Evolutionary conservation across 1,140 invertebrate genomes (phyloP).

Genomic region (Alviniconcha marisindica): DNA sequence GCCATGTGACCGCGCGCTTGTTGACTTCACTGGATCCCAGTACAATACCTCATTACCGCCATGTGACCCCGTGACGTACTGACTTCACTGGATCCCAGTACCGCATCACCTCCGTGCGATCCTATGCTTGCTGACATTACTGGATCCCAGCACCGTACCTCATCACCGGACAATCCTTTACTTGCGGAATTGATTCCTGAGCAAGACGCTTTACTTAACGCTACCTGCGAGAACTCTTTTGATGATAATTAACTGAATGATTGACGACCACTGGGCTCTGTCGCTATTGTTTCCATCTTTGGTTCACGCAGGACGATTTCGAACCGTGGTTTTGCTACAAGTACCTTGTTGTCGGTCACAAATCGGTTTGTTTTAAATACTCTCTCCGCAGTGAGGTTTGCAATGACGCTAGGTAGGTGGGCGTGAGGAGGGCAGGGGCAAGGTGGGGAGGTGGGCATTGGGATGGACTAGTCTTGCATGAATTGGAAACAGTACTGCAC

Average conservation of each 20-base stretch:
- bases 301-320: too few species aligned
- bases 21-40: conserved; percentile 6
- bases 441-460: too few species aligned
- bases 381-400: too few species aligned
- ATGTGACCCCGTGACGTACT: background rate
- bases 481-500: too few species aligned
- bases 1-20: conserved; percentile 77
- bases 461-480: too few species aligned
- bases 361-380: too few species aligned
- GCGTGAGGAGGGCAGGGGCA: too few species aligned
- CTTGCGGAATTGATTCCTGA: background rate
- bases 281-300: too few species aligned
- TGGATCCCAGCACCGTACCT: background rate
- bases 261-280: too few species aligned
- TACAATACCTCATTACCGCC: background rate
- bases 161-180: background rate
- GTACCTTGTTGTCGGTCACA: too few species aligned
- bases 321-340: too few species aligned
- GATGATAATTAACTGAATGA: background rate
- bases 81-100: conserved; percentile 77
- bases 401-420: too few species aligned
- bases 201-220: background rate
- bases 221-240: background rate
- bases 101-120: conserved; percentile 79
- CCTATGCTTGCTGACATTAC: conserved; percentile 70